Evolutionary conservation across 2,797 vertebrate genomes (phyloP), one percentile per base, ranked within the genome.

Genomic region (Danio choprae): DNA sequence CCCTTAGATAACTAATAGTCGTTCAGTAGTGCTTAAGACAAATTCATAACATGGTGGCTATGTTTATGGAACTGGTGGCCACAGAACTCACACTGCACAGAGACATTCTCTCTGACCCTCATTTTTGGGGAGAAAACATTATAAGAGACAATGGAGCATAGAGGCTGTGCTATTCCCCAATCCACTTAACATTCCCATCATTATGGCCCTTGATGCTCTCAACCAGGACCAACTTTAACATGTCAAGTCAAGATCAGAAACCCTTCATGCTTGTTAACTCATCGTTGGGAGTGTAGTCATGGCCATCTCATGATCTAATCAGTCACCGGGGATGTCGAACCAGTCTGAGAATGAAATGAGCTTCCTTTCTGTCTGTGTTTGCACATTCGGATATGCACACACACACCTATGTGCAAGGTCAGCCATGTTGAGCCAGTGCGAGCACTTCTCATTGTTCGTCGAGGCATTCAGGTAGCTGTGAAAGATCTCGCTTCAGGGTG

Each of bases 401-500:
- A 76, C 73, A 86, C 80, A 79, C 69, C 41, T 77, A 58, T 36
- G 83, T 79, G 75, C 87, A 81, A 87, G 87, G 84, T 84, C 53
- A 81, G 82, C 41, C 88, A 80, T 77, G 78, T 67, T 74, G 84
- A 78, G 82, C 82, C 83, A 81, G 84, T 85, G 84, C 79, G 38
- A 70, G 71, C 55, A 76, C 83, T 79, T 84, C 88, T 60, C 83
- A 80, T 81, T 67, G 82, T 86, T 88, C 84, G 85, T 86, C 86
- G 83, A 79, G 88, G 81, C 81, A 81, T 73, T 88, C 88, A 51
- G 51, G 48, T 76, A 46, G 84, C 90, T 91, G 90, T 90, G 89
- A 92, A 92, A 91, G 92, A 91, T 89, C 91, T 92, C 90, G 90
- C 91, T 88, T 79, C 67, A 80, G 87, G 91, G 88, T 83, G 84